Evolutionary conservation across 2,888 invertebrate species (phyloP).

Genomic region (Pantelozetes paolii): DNA sequence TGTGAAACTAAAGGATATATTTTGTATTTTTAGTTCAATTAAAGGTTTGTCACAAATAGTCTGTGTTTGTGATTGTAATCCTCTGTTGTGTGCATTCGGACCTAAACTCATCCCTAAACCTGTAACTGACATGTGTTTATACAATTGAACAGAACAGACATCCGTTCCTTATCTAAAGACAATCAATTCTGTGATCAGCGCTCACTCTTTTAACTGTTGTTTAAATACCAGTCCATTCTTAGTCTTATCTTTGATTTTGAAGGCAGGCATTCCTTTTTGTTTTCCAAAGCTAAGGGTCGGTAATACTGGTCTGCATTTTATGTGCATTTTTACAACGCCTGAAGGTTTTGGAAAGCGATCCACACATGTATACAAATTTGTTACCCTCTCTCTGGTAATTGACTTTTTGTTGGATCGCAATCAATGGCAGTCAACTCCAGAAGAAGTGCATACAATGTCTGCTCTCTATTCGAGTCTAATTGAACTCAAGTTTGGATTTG

Average conservation of each 20-base stretch:
- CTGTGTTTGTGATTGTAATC: slow-evolving; percentile 5
- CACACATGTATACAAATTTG: slow-evolving; percentile 27
- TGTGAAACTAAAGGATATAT: slow-evolving; percentile 9
- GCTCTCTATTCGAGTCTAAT: background rate
- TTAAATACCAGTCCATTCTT: slow-evolving; percentile 17
- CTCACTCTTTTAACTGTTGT: slow-evolving; percentile 5
- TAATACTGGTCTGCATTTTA: slow-evolving; percentile 3
- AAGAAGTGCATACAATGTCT: background rate
- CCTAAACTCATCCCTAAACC: slow-evolving; percentile 5
- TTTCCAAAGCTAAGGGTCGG: background rate
- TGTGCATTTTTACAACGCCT: slow-evolving; percentile 19
- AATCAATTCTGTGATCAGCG: background rate
- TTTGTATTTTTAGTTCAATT: background rate
- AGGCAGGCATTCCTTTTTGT: slow-evolving; percentile 10
- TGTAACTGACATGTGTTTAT: slow-evolving; percentile 34
- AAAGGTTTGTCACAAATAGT: slow-evolving; percentile 18
- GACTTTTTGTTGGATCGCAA: slow-evolving; percentile 31
- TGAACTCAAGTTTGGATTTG: slow-evolving; percentile 26
- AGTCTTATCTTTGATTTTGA: slow-evolving; percentile 8
- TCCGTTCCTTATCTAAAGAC: slow-evolving; percentile 16
- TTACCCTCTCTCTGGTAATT: slow-evolving; percentile 30
- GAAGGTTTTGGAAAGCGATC: slow-evolving; percentile 24
- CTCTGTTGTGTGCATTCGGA: slow-evolving; percentile 1
- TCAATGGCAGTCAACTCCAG: slow-evolving; percentile 14
- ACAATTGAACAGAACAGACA: slow-evolving; percentile 23